Base-by-base conservation (phyloP, 2,888 invertebrate genomes). In the Morpho helenor region DNA sequence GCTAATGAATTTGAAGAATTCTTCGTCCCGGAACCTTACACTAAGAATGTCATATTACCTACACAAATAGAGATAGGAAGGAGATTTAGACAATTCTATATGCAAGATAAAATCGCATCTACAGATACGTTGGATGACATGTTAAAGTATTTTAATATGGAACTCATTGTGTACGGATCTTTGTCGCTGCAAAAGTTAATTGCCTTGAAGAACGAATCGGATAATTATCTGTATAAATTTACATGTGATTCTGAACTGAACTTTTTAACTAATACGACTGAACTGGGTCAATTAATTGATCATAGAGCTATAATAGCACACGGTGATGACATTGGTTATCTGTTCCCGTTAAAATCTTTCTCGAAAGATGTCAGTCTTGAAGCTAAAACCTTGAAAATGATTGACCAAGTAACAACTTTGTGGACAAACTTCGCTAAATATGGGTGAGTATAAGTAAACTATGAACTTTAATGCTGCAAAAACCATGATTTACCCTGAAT, bases 351-450 rank as follows among this genome's bases (percentile, higher is more conserved):
- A 44, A 63, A 16, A 16, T 16, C 16, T 16, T 16, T 16, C 1
- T 16, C 16, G 2, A 16, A 16, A 16, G 16, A 16, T 1, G 16
- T 16, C 22, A 16, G 16, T 16, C 16, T 16, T 16, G 16, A 16
- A 16, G 16, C 16, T 16, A 16, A 16, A 16, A 71, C 76, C 31
- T 77, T 75, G 52, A 65, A 75, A 22, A 69, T 84, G 60, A 66
- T 85, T 2, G 68, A 77, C 23, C 71, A 78, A 22, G 72, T 71
- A 0, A 80, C 80, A 60, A 62, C 67, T 0, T 56, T 82, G 2
- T 83, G 83, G 48, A 80, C 79, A 0, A 84, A 84, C 61, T 84
- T 84, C 52, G 83, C 82, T 3, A 82, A 82, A 68, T 77, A 71
- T 60, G 82, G 84, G 84, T 83, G 60, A 77, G 80, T 72, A 46